phyloP scores from a whole-genome alignment of 2,888 invertebrate genomes.

The Drosophila rubida region DNA sequence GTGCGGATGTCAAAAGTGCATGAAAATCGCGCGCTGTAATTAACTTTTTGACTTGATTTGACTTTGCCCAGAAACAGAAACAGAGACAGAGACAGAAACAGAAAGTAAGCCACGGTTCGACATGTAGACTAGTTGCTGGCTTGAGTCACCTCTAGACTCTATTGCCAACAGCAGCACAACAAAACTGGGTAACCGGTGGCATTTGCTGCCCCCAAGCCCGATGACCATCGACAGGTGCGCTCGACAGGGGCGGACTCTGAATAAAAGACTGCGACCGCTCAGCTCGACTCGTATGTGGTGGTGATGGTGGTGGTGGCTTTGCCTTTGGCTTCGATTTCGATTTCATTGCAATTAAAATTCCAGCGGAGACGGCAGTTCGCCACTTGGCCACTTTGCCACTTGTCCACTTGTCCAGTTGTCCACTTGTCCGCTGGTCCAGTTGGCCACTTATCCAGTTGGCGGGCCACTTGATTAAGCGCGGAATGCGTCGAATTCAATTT shows the following conservation, averaged over 20 bases:
- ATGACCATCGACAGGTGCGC: constrained; percentile 56
- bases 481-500: constrained; percentile 78
- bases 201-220: constrained; percentile 44
- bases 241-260: constrained; percentile 38
- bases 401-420: constrained; percentile 13
- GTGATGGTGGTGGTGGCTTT: constrained; percentile 12
- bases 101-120: constrained; percentile 49
- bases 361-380: constrained; percentile 43
- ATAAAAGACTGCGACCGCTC: too few relatives aligned
- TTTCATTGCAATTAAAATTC: constrained; percentile 78
- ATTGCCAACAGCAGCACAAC: constrained; percentile 11
- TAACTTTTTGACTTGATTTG: constrained; percentile 77
- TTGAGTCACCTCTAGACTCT: not conserved
- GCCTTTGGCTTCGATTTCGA: constrained; percentile 58
- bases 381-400: constrained; percentile 25
- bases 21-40: constrained; percentile 62
- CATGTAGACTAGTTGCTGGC: not conserved
- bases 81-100: constrained; percentile 47
- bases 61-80: constrained; percentile 56
- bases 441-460: constrained; percentile 22
- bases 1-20: constrained; percentile 75
- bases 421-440: constrained; percentile 21
- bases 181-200: constrained; percentile 39
- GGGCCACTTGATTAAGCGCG: constrained; percentile 57
- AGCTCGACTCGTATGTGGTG: not conserved